phyloP scores from a whole-genome alignment of 1,140 invertebrate genomes.

The Lysiphlebus fabarum region DNA sequence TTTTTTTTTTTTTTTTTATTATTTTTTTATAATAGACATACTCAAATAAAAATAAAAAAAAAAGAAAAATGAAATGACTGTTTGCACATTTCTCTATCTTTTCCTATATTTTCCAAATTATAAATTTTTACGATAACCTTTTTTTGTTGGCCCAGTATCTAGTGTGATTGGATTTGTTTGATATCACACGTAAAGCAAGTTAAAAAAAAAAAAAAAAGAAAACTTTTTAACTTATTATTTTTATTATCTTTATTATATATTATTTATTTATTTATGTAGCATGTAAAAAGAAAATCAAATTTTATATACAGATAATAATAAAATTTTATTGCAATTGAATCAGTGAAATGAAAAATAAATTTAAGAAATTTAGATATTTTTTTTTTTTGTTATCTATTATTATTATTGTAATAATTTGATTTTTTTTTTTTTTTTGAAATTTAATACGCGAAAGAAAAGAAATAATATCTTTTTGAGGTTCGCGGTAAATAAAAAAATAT shows the following conservation, averaged over 20 bases:
- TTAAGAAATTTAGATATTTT: too few relatives aligned
- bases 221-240: neutral
- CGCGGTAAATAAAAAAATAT: too few relatives aligned
- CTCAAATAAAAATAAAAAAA: too few relatives aligned
- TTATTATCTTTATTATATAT: too few relatives aligned
- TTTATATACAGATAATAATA: too few relatives aligned
- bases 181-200: slow-evolving; percentile 39
- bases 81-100: slow-evolving; percentile 7
- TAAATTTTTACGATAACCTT: slow-evolving; percentile 55
- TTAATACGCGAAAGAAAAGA: slow-evolving; percentile 9
- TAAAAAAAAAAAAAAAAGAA: slow-evolving; percentile 26
- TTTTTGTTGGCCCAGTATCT: slow-evolving; percentile 16
- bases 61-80: too few relatives aligned
- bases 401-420: too few relatives aligned
- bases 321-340: too few relatives aligned
- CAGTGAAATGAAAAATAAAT: too few relatives aligned
- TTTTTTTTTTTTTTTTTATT: slow-evolving; percentile 13
- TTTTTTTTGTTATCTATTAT: too few relatives aligned
- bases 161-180: slow-evolving; percentile 50
- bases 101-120: slow-evolving; percentile 56
- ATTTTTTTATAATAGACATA: slow-evolving; percentile 2
- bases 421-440: slow-evolving; percentile 1
- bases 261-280: too few relatives aligned
- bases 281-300: too few relatives aligned
- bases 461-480: slow-evolving; percentile 16